Evolutionary conservation across 2,888 invertebrate genomes (phyloP), one percentile per base, ranked within the genome.

Genomic region (Carterocephalus palaemon): DNA sequence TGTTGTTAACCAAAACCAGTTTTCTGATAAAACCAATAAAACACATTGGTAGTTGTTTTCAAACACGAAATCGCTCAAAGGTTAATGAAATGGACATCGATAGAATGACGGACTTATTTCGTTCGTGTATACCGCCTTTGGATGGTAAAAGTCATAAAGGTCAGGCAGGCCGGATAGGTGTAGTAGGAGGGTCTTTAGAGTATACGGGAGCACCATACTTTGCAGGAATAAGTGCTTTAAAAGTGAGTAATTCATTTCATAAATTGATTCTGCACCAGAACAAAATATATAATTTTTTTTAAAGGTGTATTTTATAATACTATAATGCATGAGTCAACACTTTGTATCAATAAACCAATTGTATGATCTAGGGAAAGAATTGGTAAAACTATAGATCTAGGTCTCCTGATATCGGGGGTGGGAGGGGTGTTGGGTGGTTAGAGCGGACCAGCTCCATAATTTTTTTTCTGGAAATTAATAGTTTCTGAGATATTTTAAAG

Each of bases 181-280:
- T 99, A 23, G 90, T 99, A 56, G 99, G 99, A 8, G 99, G 99
- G 1, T 97, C 96, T 42, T 77, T 92, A 34, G 98, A 98, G 84
- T 99, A 98, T 66, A 98, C 98, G 0, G 98, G 99, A 22, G 99
- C 99, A 0, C 99, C 99, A 2, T 99, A 95, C 74, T 99, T 96
- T 86, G 92, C 98, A 5, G 96, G 96, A 1, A 95, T 97, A 59
- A 92, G 95, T 57, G 93, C 97, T 3, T 78, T 99, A 31, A 93
- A 92, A 89, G 86, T 87, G 37, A 62, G 70, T 67, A 4, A 8
- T 20, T 29, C 5, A 7, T 26, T n/a, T n/a, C n/a, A n/a, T n/a
- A n/a, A n/a, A n/a, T n/a, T n/a, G n/a, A n/a, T n/a, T n/a, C n/a
- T n/a, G n/a, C n/a, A n/a, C n/a, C n/a, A n/a, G n/a, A n/a, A n/a